Conservation (phyloP, 2,888 invertebrate genomes). For the Tetragonula carbonaria region DNA sequence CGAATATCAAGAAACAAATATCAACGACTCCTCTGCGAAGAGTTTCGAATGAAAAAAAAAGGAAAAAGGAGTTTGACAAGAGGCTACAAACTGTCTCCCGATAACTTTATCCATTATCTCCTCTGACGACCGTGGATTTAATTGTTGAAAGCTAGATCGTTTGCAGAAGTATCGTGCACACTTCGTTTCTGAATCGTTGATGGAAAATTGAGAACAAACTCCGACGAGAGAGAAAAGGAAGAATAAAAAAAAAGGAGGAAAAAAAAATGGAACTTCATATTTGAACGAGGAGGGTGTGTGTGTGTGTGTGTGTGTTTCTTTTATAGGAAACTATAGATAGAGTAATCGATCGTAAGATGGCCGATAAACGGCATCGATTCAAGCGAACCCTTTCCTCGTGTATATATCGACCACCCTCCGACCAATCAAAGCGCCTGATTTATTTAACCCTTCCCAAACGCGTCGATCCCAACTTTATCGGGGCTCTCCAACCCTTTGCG, state of each 20-base stretch:
- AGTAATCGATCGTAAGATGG: slow-evolving; percentile 63
- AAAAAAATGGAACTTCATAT: neutral
- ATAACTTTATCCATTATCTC: no score
- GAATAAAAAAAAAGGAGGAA: neutral
- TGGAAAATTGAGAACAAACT: neutral
- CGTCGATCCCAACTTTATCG: slow-evolving; percentile 34
- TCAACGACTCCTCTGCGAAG: slow-evolving; percentile 67
- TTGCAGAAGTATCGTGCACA: no score
- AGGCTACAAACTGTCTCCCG: no score
- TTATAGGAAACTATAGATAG: neutral
- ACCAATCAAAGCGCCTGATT: slow-evolving; percentile 78
- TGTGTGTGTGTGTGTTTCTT: neutral
- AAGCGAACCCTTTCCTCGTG: slow-evolving; percentile 56
- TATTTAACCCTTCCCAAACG: slow-evolving; percentile 77
- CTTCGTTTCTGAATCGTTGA: no score
- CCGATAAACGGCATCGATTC: slow-evolving; percentile 55
- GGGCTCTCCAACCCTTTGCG: slow-evolving; percentile 67
- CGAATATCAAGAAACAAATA: slow-evolving; percentile 73
- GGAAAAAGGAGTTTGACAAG: no score
- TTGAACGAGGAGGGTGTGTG: no score
- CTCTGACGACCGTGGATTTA: no score
- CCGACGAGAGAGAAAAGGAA: neutral
- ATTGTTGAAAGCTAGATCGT: no score
- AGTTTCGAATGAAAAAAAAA: neutral
- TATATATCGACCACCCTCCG: slow-evolving; percentile 69